Base-by-base conservation (phyloP, 2,797 vertebrate species). In the Scleropages formosus region DNA sequence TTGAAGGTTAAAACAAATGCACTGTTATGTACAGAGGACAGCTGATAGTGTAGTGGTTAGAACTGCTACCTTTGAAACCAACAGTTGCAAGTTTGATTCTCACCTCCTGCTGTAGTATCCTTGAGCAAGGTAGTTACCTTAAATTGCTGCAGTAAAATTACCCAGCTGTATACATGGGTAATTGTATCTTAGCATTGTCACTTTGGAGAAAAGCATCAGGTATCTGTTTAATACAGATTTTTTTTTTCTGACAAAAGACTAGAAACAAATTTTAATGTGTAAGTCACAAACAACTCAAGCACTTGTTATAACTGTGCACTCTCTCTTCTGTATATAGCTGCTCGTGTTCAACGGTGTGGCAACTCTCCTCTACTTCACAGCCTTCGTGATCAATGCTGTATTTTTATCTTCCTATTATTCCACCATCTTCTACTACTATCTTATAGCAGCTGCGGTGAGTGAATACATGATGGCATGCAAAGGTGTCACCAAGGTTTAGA, bases 381-480 rank as follows among this genome's bases (percentile, higher is more conserved):
- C 95, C 67, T 97, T 98, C 65, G 68, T 95, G 59, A 77, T 93
- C 1, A 93, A 94, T 0, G 90, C 94, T 0, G 88, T 87, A 0
- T 80, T 85, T 0, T 91, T 95, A 0, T 0, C 22, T 0, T n/a
- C 16, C 0, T 88, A 39, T 70, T 0, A 4, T 18, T 0, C 0
- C 4, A 58, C 0, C 0, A 0, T 1, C 6, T 53, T 82, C 0
- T 91, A 89, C n/a, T 86, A 90, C 79, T 86, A 89, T 72, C 73
- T 93, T 26, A 94, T 89, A 0, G 93, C 95, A 0, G 93, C 95
- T 0, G 90, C 95, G 0, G 96, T 97, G 86, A 95, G 96, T 91
- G 44, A 10, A 62, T 68, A 22, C 49, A 27, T 4, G 16, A 44
- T 4, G 69, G 13, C n/a, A 61, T 22, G 60, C 7, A 39, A n/a